Base-by-base conservation (phyloP, 2,797 vertebrate genomes). In the Echiichthys vipera region DNA sequence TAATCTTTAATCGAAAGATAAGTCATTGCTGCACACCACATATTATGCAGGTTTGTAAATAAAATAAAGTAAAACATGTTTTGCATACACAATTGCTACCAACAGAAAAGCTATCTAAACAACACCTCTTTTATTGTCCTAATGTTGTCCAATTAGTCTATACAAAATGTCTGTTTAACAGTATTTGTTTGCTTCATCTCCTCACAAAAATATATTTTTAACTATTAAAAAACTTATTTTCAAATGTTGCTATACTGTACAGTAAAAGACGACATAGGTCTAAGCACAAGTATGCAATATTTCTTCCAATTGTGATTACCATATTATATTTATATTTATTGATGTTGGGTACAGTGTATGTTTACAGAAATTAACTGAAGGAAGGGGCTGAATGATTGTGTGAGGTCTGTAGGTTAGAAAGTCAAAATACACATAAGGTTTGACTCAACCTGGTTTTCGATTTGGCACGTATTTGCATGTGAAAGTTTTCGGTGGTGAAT, bases 401-500 rank as follows among this genome's bases (percentile, higher is more conserved):
- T 65, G 71, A 30, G 18, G 45, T 20, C 49, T 27, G 25, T 10
- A 45, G 27, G 49, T 58, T 46, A 43, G 36, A 76, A 64, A 63
- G 68, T 57, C 65, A 71, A 75, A 68, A 70, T 46, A 63, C 73
- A 78, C 7, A 5, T 7, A 18, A 46, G 27, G 30, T 66, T 64
- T 77, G 58, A 76, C 50, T 88, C 63, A 65, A 22, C 4, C 0
- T 29, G 30, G 20, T 37, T 58, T 50, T 36, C 5, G 0, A 58
- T 62, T 74, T 42, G 51, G 65, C 32, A 17, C 25, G 17, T 2
- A n/a, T 84, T 77, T 84, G 68, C 64, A 77, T 80, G 7, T 75
- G 66, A 81, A 83, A 30, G 47, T 71, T 84, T 56, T 81, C 22
- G 0, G 80, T 81, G 85, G 57, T 76, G 65, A 80, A 73, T 81